Evolutionary conservation across 2,113 vertebrate species (phyloP).

Genomic region (Scatophagus argus): DNA sequence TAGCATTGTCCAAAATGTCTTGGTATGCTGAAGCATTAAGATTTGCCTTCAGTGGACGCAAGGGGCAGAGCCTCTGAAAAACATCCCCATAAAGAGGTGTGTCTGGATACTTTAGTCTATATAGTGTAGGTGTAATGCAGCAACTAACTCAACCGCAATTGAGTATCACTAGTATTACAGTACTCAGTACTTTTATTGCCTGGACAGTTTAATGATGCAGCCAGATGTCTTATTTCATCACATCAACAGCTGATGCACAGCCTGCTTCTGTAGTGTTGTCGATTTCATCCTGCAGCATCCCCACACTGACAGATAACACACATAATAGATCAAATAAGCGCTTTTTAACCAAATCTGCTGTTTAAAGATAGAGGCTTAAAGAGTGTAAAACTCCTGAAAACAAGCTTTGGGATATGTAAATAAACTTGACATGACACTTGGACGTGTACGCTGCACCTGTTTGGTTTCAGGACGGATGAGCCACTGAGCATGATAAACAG

Average conservation of each 20-base stretch:
- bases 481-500: slow-evolving; percentile 25
- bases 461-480: background rate
- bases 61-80: too few relatives aligned
- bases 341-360: background rate
- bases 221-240: background rate
- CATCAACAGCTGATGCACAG: background rate
- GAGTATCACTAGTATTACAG: background rate
- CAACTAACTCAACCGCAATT: background rate
- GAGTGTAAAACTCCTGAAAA: background rate
- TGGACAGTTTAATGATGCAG: background rate
- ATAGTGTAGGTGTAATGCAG: background rate
- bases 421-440: background rate
- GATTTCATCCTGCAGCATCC: background rate
- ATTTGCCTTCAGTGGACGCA: too few relatives aligned
- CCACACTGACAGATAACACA: background rate
- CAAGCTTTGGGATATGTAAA: background rate
- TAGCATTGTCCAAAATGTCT: too few relatives aligned
- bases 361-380: background rate
- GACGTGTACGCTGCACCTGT: slow-evolving; percentile 26
- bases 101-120: too few relatives aligned
- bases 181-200: background rate
- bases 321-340: background rate
- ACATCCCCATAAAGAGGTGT: too few relatives aligned
- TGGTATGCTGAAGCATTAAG: too few relatives aligned
- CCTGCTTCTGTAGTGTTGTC: background rate